Conservation (phyloP, 2,797 vertebrate species). For the Microhierax caerulescens region DNA sequence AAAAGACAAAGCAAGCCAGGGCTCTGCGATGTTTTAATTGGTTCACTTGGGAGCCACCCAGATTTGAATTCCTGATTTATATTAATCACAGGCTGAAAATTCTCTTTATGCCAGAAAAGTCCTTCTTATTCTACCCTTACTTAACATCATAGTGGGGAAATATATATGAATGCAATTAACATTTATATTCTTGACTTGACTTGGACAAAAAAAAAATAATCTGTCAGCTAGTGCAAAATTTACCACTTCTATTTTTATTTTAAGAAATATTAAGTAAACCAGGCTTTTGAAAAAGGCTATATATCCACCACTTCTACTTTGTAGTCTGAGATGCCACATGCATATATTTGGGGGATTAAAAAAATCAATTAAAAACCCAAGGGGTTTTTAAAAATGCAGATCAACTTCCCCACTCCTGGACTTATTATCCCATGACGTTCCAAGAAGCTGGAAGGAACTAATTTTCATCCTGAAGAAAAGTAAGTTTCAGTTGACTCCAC, state of each 20-base stretch:
- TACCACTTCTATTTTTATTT: slow-evolving; percentile 27
- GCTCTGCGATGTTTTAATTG: slow-evolving; percentile 54
- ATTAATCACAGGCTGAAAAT: slow-evolving; percentile 44
- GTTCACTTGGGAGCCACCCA: slow-evolving; percentile 62
- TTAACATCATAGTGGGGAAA: slow-evolving; percentile 21
- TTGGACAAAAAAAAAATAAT: not conserved
- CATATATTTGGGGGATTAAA: not conserved
- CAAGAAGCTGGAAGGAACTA: not conserved
- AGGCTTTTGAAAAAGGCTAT: slow-evolving; percentile 10
- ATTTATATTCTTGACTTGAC: slow-evolving; percentile 36
- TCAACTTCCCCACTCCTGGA: not conserved
- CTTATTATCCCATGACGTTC: not conserved
- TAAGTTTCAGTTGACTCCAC: not conserved
- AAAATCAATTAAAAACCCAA: not conserved
- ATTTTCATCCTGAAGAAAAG: not conserved
- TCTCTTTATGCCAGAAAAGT: slow-evolving; percentile 30
- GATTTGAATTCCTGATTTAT: slow-evolving; percentile 67
- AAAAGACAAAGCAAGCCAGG: not conserved
- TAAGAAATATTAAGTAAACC: slow-evolving; percentile 19
- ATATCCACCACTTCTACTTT: not conserved
- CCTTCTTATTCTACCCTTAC: slow-evolving; percentile 12
- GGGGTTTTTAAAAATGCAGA: not conserved
- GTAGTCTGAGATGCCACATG: not conserved
- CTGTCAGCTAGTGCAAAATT: slow-evolving; percentile 3
- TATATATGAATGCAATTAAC: slow-evolving; percentile 46